Evolutionary conservation across 1,140 invertebrate genomes (phyloP).

Genomic region (Drosophila ironensis): DNA sequence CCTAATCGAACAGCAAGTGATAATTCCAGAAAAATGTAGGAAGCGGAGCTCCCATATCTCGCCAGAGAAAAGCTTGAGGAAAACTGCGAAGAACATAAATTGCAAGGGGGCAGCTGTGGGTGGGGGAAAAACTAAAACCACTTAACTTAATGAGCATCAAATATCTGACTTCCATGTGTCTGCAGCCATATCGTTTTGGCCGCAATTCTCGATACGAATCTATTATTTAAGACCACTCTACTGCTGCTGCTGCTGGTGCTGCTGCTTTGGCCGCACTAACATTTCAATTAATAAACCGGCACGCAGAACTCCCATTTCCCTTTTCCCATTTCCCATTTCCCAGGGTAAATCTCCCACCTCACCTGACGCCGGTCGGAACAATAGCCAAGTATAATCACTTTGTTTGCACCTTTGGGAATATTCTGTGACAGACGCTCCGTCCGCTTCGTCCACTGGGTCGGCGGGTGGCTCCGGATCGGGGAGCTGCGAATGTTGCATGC

Average conservation of each 20-base stretch:
- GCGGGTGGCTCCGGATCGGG: constrained; percentile 3
- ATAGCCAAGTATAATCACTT: constrained; percentile 80
- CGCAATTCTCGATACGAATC: constrained; percentile 79
- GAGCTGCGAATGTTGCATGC: constrained; percentile 14
- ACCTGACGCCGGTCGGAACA: constrained; percentile 58
- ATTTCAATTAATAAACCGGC: constrained; percentile 78
- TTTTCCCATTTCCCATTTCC: constrained; percentile 5
- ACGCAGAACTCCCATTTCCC: constrained; percentile 33
- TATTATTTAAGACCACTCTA: constrained; percentile 70
- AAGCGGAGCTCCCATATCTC: too few relatives aligned
- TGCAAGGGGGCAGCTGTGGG: constrained; percentile 36
- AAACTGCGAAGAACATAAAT: constrained; percentile 50
- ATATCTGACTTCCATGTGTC: constrained; percentile 54
- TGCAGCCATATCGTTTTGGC: constrained; percentile 46
- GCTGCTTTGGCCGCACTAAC: constrained; percentile 59
- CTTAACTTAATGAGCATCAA: constrained; percentile 81
- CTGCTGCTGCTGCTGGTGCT: constrained; percentile 34
- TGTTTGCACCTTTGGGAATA: constrained; percentile 80
- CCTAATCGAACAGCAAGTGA: too few relatives aligned
- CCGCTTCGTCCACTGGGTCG: constrained; percentile 39
- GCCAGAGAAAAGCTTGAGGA: too few relatives aligned
- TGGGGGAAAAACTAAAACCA: constrained; percentile 69
- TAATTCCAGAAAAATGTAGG: too few relatives aligned
- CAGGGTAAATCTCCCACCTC: background rate
- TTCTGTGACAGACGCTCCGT: constrained; percentile 68